Base-by-base conservation (phyloP, 1,140 invertebrate genomes). In the Metaphire vulgaris region DNA sequence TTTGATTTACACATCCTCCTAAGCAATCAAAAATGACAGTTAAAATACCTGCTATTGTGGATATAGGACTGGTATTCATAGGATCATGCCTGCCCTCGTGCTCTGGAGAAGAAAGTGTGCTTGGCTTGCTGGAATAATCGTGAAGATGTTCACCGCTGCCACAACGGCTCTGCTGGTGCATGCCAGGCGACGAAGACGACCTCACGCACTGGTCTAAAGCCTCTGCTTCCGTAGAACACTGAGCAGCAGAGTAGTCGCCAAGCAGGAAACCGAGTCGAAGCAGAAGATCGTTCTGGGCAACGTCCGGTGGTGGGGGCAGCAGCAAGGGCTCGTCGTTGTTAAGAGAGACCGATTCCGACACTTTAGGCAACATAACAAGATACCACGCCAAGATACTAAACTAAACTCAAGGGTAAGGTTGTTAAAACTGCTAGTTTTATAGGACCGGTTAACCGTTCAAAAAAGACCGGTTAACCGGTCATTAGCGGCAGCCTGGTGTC, bases 41-140 rank as follows among this genome's bases (percentile, higher is more conserved):
- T n/a, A n/a, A n/a, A n/a, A n/a, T n/a, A 80, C 92, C 92, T 26
- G 93, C 95, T 15, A 95, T 85, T 0, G 93, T 95, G 6, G 93
- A 95, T 76, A 93, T 90, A 28, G 93, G 93, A 84, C 93, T 94
- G 2, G 92, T 93, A 79, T 94, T 94, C 68, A 90, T 91, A 0
- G 92, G 92, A 2, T 90, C 89, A n/a, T 31, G 2, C 41, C 41
- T 6, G 6, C 6, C 21, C 6, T 56, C 41, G 41, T 56, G 41
- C 41, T 56, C 41, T 12, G 41, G 41, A 6, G 41, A 56, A 6
- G 41, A 56, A 21, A 56, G 41, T 12, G 41, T 56, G 41, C 41
- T 56, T 21, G 41, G 41, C 41, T 56, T 56, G 21, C 41, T 56
- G 6, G 41, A 56, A 21, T 56, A 56, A 6, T 56, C 41, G 6